Evolutionary conservation across 1,140 invertebrate species (phyloP), one percentile per base, ranked within the genome.

Genomic region (Philaenus spumarius): DNA sequence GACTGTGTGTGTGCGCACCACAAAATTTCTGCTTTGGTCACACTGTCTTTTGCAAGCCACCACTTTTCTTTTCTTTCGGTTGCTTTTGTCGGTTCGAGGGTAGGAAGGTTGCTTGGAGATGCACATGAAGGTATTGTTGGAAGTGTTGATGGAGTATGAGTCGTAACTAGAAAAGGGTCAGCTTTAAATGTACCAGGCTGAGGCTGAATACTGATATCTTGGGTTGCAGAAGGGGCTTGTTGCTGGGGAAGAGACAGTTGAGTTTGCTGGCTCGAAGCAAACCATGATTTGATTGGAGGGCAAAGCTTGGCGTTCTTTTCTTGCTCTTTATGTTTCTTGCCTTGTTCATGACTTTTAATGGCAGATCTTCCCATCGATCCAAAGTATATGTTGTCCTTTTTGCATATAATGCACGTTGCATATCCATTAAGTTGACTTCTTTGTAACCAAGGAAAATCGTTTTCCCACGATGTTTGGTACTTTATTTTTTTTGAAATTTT

Each of bases 11-110:
- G n/a, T 15, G 64, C 30, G 46, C 58, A 61, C 56, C 60, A 64
- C 11, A 62, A 51, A 48, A 59, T 66, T 51, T 64, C 62, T 9
- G 62, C 60, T 62, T 57, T 62, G 14, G 60, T 64, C n/a, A 63
- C 57, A 17, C 58, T 22, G 19, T 62, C 55, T 23, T 55, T 56
- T 12, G 62, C n/a, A 20, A 63, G 35, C 35, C 35, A 37, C 35
- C 35, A 37, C n/a, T 37, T 37, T 37, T 37, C 35, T 37, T n/a
- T 37, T 37, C 7, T 37, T 37, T 37, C 35, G n/a, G 43, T 46
- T 46, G 14, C 7, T 20, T 15, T 46, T 30, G 34, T 22, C 6
- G 52, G 52, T 54, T 37, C 39, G 3, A 14, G 34, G 22, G 35
- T 11, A 26, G 20, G 11, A 52, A 20, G 20, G 17, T 17, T 42